Base-by-base conservation (phyloP, 2,113 vertebrate genomes). In the Tenebrosternarchus preto region DNA sequence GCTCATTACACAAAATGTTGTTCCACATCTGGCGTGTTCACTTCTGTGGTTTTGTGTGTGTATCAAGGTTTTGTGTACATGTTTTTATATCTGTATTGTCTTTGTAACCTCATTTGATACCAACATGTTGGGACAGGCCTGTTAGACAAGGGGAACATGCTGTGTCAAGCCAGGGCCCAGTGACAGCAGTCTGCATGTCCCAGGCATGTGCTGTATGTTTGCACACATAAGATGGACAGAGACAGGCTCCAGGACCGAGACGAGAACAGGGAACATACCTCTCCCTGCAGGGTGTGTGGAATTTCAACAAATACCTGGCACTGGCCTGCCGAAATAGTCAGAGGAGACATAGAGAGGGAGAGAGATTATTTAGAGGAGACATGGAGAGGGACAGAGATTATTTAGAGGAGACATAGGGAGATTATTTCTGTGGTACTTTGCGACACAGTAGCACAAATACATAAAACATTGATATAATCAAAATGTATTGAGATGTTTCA, bases 271-370 rank as follows among this genome's bases (percentile, higher is more conserved):
- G 85, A 83, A 82, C 92, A 94, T 95, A 92, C 90, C 93, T 91
- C 90, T 92, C 93, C 89, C 93, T 84, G 90, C 88, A 87, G 93
- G 94, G 93, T 91, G 93, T 92, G 92, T 93, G 93, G 94, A 95
- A 95, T 95, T 93, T 91, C 88, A 91, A 93, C 92, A 94, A 94
- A 93, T 93, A 94, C 92, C 92, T 93, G 92, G 89, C 93, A 93
- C 89, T 82, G 89, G 87, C 88, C 90, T 91, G 94, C 91, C 92
- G 93, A 92, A 93, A 88, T 86, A 82, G 83, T 55, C 43, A 33
- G 29, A 7, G 75, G 60, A 70, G 59, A 72, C 66, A 72, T 24
- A 60, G 50, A 78, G 64, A 59, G 55, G 78, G 76, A 61, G 78
- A 77, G 71, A 73, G 31, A 69, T 77, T 86, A 82, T 83, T 55